Conservation (phyloP, 2,888 invertebrate genomes). For the Ariolimax columbianus region DNA sequence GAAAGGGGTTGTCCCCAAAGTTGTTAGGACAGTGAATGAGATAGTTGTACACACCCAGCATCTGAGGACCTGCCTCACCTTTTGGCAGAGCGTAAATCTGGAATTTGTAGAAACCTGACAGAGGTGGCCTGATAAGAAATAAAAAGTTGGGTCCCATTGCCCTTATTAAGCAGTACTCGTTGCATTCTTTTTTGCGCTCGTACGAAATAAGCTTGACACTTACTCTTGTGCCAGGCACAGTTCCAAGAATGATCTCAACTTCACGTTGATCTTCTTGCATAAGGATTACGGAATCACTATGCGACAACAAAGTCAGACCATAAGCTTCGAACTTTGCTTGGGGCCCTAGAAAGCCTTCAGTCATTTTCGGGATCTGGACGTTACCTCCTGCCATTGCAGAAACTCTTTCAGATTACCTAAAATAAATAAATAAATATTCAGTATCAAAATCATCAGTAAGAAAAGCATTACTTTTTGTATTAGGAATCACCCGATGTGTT, state of each 20-base stretch:
- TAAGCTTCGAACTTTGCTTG: constrained; percentile 70
- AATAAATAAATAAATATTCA: not conserved
- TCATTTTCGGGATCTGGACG: constrained; percentile 64
- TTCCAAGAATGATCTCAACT: constrained; percentile 67
- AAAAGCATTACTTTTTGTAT: not conserved
- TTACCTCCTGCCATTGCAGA: constrained; percentile 51
- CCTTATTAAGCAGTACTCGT: constrained; percentile 64
- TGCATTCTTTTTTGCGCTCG: constrained; percentile 66
- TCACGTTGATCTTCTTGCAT: constrained; percentile 55
- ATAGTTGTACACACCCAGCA: constrained; percentile 72
- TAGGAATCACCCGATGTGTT: too few species aligned
- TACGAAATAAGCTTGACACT: constrained; percentile 67
- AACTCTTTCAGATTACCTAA: not conserved
- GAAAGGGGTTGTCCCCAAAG: constrained; percentile 62
- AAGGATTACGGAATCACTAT: constrained; percentile 65
- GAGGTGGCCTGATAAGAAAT: constrained; percentile 66
- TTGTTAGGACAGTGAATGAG: constrained; percentile 57
- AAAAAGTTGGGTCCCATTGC: constrained; percentile 62
- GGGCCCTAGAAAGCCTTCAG: constrained; percentile 69
- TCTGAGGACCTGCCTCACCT: constrained; percentile 68
- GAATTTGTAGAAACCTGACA: constrained; percentile 70
- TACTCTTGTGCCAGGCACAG: constrained; percentile 60
- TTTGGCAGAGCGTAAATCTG: constrained; percentile 70
- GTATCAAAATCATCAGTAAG: not conserved
- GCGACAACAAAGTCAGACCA: constrained; percentile 64